These are phyloP conservation scores for Phylloscopus whistleri DNA, from an alignment of 2,113 vertebrate species.

Conservation along the genomic window DNA sequence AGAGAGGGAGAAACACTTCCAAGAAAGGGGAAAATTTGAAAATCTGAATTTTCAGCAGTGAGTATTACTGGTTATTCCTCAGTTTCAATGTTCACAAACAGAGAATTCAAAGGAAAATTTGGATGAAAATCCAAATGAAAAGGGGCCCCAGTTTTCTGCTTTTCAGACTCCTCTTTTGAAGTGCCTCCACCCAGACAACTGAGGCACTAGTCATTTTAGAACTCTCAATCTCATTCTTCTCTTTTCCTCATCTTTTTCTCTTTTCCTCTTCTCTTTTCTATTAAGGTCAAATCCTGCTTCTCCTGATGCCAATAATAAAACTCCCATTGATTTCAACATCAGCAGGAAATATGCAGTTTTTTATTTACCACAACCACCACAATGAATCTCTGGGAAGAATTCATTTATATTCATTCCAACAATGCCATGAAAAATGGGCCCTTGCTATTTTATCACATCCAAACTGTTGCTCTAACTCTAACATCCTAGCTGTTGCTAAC, in stretches of 20 bases:
- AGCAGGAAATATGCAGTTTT: conserved; percentile 59
- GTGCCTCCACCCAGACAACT: background rate
- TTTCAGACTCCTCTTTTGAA: conserved; percentile 2
- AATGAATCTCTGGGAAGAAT: conserved; percentile 61
- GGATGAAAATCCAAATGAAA: background rate
- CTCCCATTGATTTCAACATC: conserved; percentile 60
- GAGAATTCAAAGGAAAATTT: background rate
- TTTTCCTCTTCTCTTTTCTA: conserved; percentile 44
- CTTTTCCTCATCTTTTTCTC: conserved; percentile 30
- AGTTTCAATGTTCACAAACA: background rate
- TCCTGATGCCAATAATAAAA: conserved; percentile 56
- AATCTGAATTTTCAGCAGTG: conserved; percentile 37
- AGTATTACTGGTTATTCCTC: background rate
- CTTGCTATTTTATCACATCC: conserved; percentile 61
- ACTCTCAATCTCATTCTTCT: background rate
- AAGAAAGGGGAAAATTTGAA: conserved; percentile 47
- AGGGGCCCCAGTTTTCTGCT: background rate
- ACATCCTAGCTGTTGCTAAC: conserved; percentile 62
- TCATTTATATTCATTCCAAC: conserved; percentile 57
- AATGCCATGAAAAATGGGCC: conserved; percentile 54
- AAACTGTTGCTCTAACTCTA: conserved; percentile 63
- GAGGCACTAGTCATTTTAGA: background rate
- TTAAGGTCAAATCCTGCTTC: conserved; percentile 59
- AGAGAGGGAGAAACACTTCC: background rate
- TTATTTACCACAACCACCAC: conserved; percentile 60